phyloP scores from a whole-genome alignment of 2,797 vertebrate genomes.

The Argya squamiceps region DNA sequence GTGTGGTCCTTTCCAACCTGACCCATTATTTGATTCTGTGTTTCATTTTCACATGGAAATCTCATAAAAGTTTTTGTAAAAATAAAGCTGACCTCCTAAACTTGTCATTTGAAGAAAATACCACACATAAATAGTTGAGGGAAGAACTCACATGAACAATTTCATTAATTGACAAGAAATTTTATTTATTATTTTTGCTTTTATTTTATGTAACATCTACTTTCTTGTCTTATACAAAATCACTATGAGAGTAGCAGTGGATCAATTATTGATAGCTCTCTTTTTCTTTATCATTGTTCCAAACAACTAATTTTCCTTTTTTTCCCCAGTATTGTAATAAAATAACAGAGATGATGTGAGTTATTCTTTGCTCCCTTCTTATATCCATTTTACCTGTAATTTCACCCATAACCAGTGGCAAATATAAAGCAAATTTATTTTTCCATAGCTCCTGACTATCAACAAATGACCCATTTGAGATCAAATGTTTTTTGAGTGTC shows the following conservation, averaged over 20 bases:
- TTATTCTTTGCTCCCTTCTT: not conserved
- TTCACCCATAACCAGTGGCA: not conserved
- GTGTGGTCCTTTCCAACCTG: not conserved
- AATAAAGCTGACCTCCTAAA: not conserved
- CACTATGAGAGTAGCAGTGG: not conserved
- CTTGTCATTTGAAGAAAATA: not conserved
- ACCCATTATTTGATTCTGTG: not conserved
- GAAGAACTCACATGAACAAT: not conserved
- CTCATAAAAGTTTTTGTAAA: not conserved
- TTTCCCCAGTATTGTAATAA: not conserved
- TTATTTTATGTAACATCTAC: not conserved
- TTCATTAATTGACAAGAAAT: not conserved
- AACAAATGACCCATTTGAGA: not conserved
- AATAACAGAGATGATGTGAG: not conserved
- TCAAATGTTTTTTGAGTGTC: not conserved
- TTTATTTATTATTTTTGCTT: not conserved
- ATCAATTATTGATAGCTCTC: not conserved
- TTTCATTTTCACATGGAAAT: not conserved
- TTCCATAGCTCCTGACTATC: not conserved
- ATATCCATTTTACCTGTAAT: not conserved
- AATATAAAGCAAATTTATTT: not conserved
- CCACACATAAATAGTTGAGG: not conserved
- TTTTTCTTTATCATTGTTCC: not conserved
- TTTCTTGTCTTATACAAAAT: not conserved
- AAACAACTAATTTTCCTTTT: not conserved